Evolutionary conservation across 2,797 vertebrate species (phyloP), one percentile per base, ranked within the genome.

Genomic region (Scolopax rusticola): DNA sequence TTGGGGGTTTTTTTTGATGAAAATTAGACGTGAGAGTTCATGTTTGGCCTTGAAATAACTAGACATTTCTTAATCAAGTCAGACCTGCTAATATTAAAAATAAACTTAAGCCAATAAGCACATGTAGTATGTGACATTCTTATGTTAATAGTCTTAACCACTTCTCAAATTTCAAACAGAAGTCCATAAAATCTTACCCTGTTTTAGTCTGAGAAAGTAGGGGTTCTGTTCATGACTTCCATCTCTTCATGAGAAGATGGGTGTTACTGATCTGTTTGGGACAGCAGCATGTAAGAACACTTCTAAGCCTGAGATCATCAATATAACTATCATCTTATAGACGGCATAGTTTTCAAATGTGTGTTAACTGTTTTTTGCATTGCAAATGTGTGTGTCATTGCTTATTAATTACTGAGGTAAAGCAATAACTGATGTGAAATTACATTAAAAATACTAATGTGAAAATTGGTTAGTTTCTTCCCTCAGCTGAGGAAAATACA

Each of bases 171-270:
- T 79, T 79, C 48, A 88, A 75, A 8, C 10, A 59, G 3, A 48
- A 75, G 5, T 65, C 23, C 30, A 5, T 38, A 25, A 87, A 63
- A 43, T 63, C 40, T 56, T 53, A 1, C 0, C 0, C 19, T 57
- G 6, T 38, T 91, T 53, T 51, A 67, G 16, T 75, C 40, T 67
- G 0, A 45, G 51, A 74, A 84, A 47, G 51, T 43, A 65, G 38
- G 12, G 0, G 0, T 59, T 36, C 3, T 43, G 15, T 57, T 81
- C 13, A 2, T 43, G 54, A 25, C 13, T 73, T 36, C 36, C 36
- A 36, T 36, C 36, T 36, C 36, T 36, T 36, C 36, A 36, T 36
- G 13, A 82, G 45, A 64, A 40, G 21, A 36, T 7, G 3, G 40
- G 13, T 12, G 16, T 50, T 86, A 57, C 15, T 40, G 27, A 48